These are phyloP conservation scores for Chymomyza costata DNA, from an alignment of 1,140 invertebrate species.

Conservation along the genomic window DNA sequence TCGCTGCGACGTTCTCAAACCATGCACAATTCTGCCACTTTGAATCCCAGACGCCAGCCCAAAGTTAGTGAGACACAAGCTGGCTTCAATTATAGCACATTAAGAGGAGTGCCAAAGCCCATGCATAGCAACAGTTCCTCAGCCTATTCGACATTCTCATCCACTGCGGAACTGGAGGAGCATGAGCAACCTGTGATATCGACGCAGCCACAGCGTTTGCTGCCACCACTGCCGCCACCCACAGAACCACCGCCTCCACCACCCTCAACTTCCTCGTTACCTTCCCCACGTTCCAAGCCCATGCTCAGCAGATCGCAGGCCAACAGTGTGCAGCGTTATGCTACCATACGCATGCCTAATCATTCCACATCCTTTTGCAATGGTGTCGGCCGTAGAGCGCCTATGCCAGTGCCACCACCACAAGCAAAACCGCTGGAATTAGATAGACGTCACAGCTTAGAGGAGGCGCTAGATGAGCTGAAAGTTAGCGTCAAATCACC, in stretches of 20 bases:
- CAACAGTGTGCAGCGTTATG: slow-evolving; percentile 48
- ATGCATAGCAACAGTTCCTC: slow-evolving; percentile 37
- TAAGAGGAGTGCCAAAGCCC: slow-evolving; percentile 17
- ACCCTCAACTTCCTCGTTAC: slow-evolving; percentile 20
- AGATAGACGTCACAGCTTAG: slow-evolving; percentile 40
- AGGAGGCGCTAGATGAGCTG: slow-evolving; percentile 41
- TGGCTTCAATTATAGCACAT: slow-evolving; percentile 27
- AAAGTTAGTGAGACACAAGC: neutral
- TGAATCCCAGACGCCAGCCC: slow-evolving; percentile 23
- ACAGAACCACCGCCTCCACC: slow-evolving; percentile 49
- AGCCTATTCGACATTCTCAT: slow-evolving; percentile 42
- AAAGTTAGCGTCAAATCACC: slow-evolving; percentile 37
- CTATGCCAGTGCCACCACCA: neutral
- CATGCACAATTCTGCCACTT: slow-evolving; percentile 35
- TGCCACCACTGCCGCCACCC: slow-evolving; percentile 37
- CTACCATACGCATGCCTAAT: slow-evolving; percentile 55
- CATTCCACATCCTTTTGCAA: slow-evolving; percentile 41
- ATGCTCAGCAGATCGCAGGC: slow-evolving; percentile 47
- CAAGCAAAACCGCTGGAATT: neutral
- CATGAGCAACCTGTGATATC: slow-evolving; percentile 45
- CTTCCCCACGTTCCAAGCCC: too few species aligned
- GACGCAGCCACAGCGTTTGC: slow-evolving; percentile 50
- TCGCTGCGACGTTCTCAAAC: slow-evolving; percentile 62
- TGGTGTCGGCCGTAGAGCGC: neutral
- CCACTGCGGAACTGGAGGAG: slow-evolving; percentile 13